These are phyloP conservation scores for Papilio xuthus DNA, from an alignment of 1,140 invertebrate species.

Conservation along the genomic window DNA sequence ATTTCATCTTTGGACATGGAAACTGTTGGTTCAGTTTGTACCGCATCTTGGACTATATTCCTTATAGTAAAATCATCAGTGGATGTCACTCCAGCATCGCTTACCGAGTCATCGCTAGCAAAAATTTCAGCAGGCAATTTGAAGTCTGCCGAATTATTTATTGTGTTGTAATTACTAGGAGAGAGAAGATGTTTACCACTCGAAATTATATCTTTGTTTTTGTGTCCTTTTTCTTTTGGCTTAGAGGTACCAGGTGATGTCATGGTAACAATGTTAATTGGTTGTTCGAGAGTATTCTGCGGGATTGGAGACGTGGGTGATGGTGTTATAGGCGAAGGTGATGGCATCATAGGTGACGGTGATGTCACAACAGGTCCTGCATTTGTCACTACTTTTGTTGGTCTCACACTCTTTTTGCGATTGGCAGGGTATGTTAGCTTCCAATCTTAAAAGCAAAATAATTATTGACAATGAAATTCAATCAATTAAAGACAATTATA, in stretches of 20 bases:
- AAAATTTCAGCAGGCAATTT: conserved; percentile 77
- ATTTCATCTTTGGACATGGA: conserved; percentile 69
- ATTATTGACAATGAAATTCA: neutral
- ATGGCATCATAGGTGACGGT: conserved; percentile 60
- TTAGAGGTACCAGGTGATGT: conserved; percentile 57
- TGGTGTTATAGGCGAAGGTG: conserved; percentile 60
- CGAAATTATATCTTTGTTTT: conserved; percentile 45
- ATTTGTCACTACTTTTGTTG: conserved; percentile 43
- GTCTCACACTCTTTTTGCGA: conserved; percentile 49
- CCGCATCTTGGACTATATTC: conserved; percentile 56
- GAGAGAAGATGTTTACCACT: conserved; percentile 53
- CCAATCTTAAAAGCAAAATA: conserved; percentile 53
- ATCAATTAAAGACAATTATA: neutral
- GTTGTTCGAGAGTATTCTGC: conserved; percentile 51
- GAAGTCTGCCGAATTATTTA: conserved; percentile 69
- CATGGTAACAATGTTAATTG: conserved; percentile 50
- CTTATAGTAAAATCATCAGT: conserved; percentile 56
- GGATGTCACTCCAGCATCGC: conserved; percentile 60
- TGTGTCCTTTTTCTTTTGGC: conserved; percentile 48
- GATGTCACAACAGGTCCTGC: conserved; percentile 58
- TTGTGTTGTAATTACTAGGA: conserved; percentile 61
- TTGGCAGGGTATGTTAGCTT: conserved; percentile 52
- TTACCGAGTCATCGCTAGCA: conserved; percentile 76
- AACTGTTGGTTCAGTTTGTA: conserved; percentile 49
- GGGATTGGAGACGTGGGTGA: conserved; percentile 55